Percentiles rank a stretch among this genome's conserved stretches.
Conservation (phyloP, 2,113 vertebrate species). For the Calidris pugnax region DNA sequence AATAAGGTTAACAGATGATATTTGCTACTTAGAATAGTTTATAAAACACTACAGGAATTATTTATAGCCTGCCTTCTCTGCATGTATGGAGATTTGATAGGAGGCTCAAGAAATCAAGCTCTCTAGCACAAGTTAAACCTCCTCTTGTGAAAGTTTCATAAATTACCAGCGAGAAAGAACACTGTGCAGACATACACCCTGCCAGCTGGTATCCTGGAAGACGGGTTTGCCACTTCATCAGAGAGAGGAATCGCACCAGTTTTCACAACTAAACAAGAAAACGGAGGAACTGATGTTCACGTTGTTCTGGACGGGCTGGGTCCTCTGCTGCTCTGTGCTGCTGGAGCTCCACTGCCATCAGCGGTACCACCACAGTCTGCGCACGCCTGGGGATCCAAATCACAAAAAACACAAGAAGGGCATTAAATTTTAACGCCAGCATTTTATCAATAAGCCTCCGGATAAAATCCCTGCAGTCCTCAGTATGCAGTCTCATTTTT, state of each 20-base stretch:
- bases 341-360: not conserved
- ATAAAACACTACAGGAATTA: conserved; percentile 40
- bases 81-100: not conserved
- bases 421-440: not conserved
- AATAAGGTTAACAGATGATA: conserved; percentile 52
- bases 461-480: not conserved
- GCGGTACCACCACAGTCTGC: not conserved
- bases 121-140: not conserved
- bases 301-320: not conserved
- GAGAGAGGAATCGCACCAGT: not conserved
- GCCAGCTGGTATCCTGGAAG: conserved; percentile 9
- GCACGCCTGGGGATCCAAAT: not conserved
- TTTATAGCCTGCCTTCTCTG: conserved; percentile 7
- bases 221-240: not conserved
- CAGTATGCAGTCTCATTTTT: not conserved
- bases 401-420: not conserved
- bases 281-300: not conserved
- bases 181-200: not conserved
- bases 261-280: not conserved
- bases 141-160: conserved; percentile 1
- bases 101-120: not conserved
- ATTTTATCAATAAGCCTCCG: not conserved
- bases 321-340: not conserved
- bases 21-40: conserved; percentile 40
- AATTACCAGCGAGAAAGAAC: not conserved